Evolutionary conservation across 2,888 invertebrate species (phyloP).

Genomic region (Protodeltote pygarga): DNA sequence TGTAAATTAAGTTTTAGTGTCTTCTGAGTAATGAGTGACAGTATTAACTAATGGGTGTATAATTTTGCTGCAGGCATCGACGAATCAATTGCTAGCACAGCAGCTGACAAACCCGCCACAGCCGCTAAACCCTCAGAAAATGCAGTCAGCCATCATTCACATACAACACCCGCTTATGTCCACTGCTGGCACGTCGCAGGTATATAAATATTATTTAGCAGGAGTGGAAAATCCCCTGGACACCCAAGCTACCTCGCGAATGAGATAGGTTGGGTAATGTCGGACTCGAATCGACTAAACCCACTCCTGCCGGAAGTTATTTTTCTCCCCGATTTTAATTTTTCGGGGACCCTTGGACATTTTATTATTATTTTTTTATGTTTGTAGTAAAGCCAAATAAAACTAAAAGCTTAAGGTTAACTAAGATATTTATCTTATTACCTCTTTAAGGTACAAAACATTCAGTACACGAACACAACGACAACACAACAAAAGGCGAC

Average conservation of each 20-base stretch:
- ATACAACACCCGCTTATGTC: slow-evolving; percentile 84
- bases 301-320: too few species aligned
- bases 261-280: too few species aligned
- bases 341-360: too few species aligned
- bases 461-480: slow-evolving; percentile 77
- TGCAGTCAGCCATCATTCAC: slow-evolving; percentile 84
- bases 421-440: neutral
- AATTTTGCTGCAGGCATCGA: slow-evolving; percentile 70
- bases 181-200: slow-evolving; percentile 76
- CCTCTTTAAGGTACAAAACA: slow-evolving; percentile 72
- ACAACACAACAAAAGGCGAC: slow-evolving; percentile 83
- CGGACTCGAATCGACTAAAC: too few species aligned
- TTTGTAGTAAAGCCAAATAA: too few species aligned
- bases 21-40: too few species aligned
- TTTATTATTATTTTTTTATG: too few species aligned
- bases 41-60: neutral
- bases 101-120: slow-evolving; percentile 84
- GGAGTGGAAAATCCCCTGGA: too few species aligned
- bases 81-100: slow-evolving; percentile 82
- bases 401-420: too few species aligned
- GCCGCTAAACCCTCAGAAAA: slow-evolving; percentile 83
- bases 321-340: too few species aligned
- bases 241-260: too few species aligned
- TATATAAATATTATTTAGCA: slow-evolving; percentile 37
- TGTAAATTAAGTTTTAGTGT: too few species aligned